A percentile compares a stretch with the other conserved stretches of the same genome.
These are phyloP conservation scores for Mugil cephalus DNA, from an alignment of 2,113 vertebrate species.

Conservation along the genomic window DNA sequence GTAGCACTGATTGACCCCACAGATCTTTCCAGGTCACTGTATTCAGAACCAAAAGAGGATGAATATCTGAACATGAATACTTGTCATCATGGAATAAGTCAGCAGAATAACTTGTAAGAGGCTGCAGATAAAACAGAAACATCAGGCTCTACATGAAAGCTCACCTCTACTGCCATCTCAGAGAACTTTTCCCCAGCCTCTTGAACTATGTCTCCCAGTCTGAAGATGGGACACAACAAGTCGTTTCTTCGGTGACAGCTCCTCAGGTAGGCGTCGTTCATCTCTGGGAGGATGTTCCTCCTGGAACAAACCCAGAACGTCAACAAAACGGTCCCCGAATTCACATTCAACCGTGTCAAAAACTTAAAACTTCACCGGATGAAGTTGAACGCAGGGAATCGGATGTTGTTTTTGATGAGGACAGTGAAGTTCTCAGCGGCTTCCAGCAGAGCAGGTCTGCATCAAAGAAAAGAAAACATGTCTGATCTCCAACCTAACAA, in stretches of 20 bases:
- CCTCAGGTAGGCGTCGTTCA: slow-evolving; percentile 79
- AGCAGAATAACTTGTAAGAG: too few species aligned
- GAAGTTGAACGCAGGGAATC: slow-evolving; percentile 88
- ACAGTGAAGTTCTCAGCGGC: slow-evolving; percentile 90
- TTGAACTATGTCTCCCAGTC: slow-evolving; percentile 85
- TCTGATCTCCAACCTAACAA: too few species aligned
- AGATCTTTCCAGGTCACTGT: too few species aligned
- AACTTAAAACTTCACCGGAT: slow-evolving; percentile 73
- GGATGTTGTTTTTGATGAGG: slow-evolving; percentile 88
- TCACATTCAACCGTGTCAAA: not conserved
- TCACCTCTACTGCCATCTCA: slow-evolving; percentile 86
- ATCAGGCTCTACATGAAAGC: not conserved
- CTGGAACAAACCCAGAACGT: slow-evolving; percentile 62
- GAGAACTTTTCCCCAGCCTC: slow-evolving; percentile 87
- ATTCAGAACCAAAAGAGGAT: too few species aligned
- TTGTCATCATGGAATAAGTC: too few species aligned
- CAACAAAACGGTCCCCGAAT: not conserved
- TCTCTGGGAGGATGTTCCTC: slow-evolving; percentile 85
- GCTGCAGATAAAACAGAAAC: not conserved
- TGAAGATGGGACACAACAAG: slow-evolving; percentile 87
- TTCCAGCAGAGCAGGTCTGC: slow-evolving; percentile 85
- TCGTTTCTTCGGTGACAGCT: slow-evolving; percentile 77
- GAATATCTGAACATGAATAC: too few species aligned
- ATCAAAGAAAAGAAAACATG: not conserved
- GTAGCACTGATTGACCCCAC: too few species aligned